Evolutionary conservation across 2,888 invertebrate genomes (phyloP), one percentile per base, ranked within the genome.

Genomic region (Entomobrya proxima): DNA sequence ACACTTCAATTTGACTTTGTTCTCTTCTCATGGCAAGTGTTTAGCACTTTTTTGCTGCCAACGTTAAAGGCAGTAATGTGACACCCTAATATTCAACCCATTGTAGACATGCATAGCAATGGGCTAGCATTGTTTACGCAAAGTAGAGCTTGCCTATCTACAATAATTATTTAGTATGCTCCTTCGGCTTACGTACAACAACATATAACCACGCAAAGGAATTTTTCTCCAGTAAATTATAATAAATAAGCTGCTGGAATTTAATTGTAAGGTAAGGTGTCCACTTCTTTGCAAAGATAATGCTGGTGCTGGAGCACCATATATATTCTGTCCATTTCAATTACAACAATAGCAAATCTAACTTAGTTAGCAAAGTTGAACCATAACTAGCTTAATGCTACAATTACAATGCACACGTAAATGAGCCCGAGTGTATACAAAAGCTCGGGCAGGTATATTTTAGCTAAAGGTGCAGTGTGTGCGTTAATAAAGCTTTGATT

Each of bases 191-290:
- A 52, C 21, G 21, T 21, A 9, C 52, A 3, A 52, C 15, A 18
- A 52, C 21, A 21, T 27, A 15, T 35, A 61, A 35, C 32, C 61
- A 32, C 61, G 35, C 61, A 61, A 35, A 61, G n/a, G 1, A 5
- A 32, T 61, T 61, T 61, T 61, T 35, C 61, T 61, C 61, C 61
- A 61, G 61, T 61, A 61, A 61, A 61, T 61, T 61, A 32, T 35
- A 61, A 55, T 55, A 24, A 55, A n/a, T n/a, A n/a, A n/a, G n/a
- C n/a, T n/a, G 27, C 13, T 24, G 15, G 15, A 52, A 52, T 52
- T 24, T 11, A 21, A 24, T 18, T 52, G 6, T 24, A 52, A 18
- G 24, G 6, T 24, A 52, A 18, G 24, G 52, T 21, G 52, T 24
- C 24, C 24, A 3, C 5, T 52, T 7, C 4, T 6, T 21, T 21